Evolutionary conservation across 2,113 vertebrate species (phyloP), one percentile per base, ranked within the genome.

Genomic region (Hiodon tergisus): DNA sequence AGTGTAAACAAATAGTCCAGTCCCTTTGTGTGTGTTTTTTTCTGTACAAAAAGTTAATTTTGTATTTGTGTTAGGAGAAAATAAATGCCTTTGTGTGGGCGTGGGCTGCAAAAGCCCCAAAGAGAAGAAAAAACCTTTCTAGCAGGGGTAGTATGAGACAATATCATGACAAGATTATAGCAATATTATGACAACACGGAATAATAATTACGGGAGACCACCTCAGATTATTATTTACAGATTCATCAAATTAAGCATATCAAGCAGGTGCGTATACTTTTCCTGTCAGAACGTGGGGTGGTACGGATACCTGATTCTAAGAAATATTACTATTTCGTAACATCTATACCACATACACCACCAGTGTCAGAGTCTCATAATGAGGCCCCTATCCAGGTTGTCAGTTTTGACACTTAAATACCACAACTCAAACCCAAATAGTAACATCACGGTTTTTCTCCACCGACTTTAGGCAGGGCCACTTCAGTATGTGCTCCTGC

Each of bases 221-320:
- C 31, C 31, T 31, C 31, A 31, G 0, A 31, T 5, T 66, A 16
- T 47, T 66, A 31, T 8, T 63, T 63, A 7, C 17, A 3, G 17
- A 66, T 66, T 66, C 46, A 66, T 66, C 13, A 3, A 4, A 66
- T 63, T 17, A 31, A 63, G n/a, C 61, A 63, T 63, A 63, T 63
- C 16, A 16, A 63, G 31, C 5, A 63, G 17, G 3, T 47, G 16
- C 31, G 46, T 16, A 31, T 31, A 0, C 31, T 31, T 31, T 31
- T 31, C 31, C 31, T 31, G 31, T 31, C 31, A 31, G 31, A 31
- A 31, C 31, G 31, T 2, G 31, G 31, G 31, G 31, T 31, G 31
- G 31, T 2, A 31, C 31, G 31, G 31, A 31, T 31, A 31, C 31
- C 31, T 31, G 31, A 31, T 31, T 31, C 31, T 1, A 31, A 31